Evolutionary conservation across 2,888 invertebrate genomes (phyloP).

Genomic region (Meganola albula): DNA sequence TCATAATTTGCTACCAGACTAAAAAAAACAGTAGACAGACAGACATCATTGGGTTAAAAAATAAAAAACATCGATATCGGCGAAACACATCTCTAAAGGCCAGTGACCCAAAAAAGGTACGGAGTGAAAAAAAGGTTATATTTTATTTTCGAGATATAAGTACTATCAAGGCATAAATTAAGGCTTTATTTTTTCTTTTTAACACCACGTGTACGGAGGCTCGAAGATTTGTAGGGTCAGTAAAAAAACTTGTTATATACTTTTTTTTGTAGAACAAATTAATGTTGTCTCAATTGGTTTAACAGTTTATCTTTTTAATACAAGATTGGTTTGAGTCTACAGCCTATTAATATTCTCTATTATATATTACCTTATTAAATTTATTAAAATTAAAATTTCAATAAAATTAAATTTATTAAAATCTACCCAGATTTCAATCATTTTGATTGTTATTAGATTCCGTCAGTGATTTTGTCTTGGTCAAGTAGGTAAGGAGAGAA

Average conservation of each 20-base stretch:
- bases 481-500: too few relatives aligned
- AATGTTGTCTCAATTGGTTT: conserved; percentile 11
- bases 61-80: conserved; percentile 37
- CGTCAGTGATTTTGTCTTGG: too few relatives aligned
- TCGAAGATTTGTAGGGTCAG: conserved; percentile 48
- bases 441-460: too few relatives aligned
- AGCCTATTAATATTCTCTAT: too few relatives aligned
- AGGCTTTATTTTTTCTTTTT: conserved; percentile 71
- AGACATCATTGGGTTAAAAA: conserved; percentile 26
- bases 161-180: conserved; percentile 77
- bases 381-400: too few relatives aligned
- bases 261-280: conserved; percentile 22
- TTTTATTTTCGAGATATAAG: conserved; percentile 74
- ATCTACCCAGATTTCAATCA: too few relatives aligned
- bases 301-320: too few relatives aligned
- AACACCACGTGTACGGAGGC: conserved; percentile 62
- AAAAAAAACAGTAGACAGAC: conserved; percentile 19
- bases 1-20: conserved; percentile 20
- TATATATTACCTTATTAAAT: too few relatives aligned
- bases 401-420: too few relatives aligned
- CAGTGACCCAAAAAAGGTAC: conserved; percentile 67
- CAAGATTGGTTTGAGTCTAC: too few relatives aligned
- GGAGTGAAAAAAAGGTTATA: conserved; percentile 54
- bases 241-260: conserved; percentile 37
- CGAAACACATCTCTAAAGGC: conserved; percentile 57